Evolutionary conservation across 1,140 invertebrate genomes (phyloP), one percentile per base, ranked within the genome.

Genomic region (Drosophila asahinai): DNA sequence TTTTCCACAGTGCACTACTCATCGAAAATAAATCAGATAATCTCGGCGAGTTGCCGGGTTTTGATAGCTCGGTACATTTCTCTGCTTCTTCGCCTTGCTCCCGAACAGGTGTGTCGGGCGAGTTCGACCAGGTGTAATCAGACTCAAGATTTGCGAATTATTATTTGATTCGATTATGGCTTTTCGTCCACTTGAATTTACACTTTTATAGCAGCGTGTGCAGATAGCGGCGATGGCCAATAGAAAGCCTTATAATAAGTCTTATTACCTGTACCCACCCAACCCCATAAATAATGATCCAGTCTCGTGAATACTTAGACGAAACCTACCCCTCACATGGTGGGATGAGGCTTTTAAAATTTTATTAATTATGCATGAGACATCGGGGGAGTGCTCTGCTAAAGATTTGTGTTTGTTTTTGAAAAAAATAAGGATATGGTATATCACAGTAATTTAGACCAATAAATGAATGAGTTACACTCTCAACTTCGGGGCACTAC

Each of bases 21-120:
- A 64, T 38, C 51, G 22, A 52, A 74, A 61, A 38, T 43, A 73
- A 61, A 73, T 61, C 68, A 30, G 71, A 25, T 61, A 73, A 51
- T 43, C 33, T 77, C 25, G 19, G 11, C 59, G 40, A 49, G 25
- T 60, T 30, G 38, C 45, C 22, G 22, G 49, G 22, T 51, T 54
- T 45, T 68, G 84, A 81, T 89, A 81, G 43, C 63, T 58, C 17
- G 67, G 84, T 90, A 90, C 78, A 84, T 81, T 79, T 77, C 36
- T 63, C 84, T 81, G 64, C 73, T 70, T 60, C 84, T 83, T 81
- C 9, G 47, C 63, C 43, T 22, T 52, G 45, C 36, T 33, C 27
- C 22, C 15, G 62, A 86, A 67, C 84, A 89, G 84, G 84, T 89
- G 84, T 90, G 80, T 33, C 38, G 58, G 43, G 48, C 57, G 30